Percentiles rank a stretch among this genome's conserved stretches.
phyloP scores from a whole-genome alignment of 1,140 invertebrate species.

The Anastrepha obliqua region DNA sequence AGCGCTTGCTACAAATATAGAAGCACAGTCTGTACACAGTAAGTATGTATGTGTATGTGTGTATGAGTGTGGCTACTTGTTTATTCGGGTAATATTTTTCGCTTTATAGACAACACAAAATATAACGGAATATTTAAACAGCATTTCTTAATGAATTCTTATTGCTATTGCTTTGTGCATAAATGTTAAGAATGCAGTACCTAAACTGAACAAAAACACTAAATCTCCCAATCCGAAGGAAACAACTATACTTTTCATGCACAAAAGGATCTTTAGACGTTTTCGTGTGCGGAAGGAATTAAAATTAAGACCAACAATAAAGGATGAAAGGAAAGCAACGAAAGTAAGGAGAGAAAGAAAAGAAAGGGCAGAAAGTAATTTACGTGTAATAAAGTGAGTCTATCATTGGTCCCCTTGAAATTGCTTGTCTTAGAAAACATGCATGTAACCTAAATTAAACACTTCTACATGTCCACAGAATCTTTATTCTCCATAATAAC shows the following conservation, averaged over 20 bases:
- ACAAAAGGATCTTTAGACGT: not conserved
- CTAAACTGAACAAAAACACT: not conserved
- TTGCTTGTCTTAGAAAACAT: not conserved
- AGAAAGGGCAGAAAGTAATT: no score
- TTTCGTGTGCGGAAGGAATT: slow-evolving; percentile 47
- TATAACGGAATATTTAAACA: slow-evolving; percentile 54
- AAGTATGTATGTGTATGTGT: not conserved
- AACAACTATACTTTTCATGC: no score
- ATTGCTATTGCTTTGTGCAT: slow-evolving; percentile 52
- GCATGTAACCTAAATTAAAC: not conserved
- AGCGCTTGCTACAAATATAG: not conserved
- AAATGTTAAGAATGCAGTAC: slow-evolving; percentile 3
- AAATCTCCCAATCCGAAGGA: not conserved
- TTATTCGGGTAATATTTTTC: slow-evolving; percentile 37
- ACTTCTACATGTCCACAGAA: not conserved
- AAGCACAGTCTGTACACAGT: not conserved
- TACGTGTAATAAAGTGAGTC: no score
- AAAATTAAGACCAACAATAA: slow-evolving; percentile 35
- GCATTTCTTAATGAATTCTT: slow-evolving; percentile 55
- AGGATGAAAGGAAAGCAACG: no score
- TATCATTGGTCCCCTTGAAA: no score
- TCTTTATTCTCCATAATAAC: not conserved
- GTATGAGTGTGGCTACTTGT: not conserved
- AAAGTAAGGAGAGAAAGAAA: no score
- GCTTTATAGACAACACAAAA: slow-evolving; percentile 44